Evolutionary conservation across 2,113 vertebrate genomes (phyloP), one percentile per base, ranked within the genome.

Genomic region (Gadus macrocephalus): DNA sequence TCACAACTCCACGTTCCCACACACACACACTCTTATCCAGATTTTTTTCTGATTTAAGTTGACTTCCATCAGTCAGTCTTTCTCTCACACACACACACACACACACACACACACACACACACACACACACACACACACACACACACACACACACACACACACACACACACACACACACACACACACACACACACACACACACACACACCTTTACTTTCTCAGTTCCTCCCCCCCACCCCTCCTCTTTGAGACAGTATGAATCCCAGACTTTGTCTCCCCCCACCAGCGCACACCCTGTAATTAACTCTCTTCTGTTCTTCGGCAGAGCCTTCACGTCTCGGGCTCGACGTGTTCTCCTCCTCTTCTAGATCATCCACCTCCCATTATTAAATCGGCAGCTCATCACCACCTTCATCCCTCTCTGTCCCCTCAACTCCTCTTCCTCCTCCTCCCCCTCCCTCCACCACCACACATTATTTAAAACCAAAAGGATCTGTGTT

Each of bases 401-500:
- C 31, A 31, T 0, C 31, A 31, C 42, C 42, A 11, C 42, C 42
- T 49, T 49, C 42, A 9, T 49, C 12, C 42, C 42, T 49, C 42
- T 14, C 42, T 49, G 7, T 49, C 42, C 42, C 12, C 7, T 14
- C 9, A 9, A 9, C 42, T 9, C 42, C 42, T 8, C 19, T 1
- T 5, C 15, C 35, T 49, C 20, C 62, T 0, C 66, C 59, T 3
- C 20, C n/a, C 15, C 6, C 38, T 3, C 62, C 58, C 66, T 78
- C 15, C 66, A 71, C 80, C 80, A 53, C 67, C 73, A 76, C 77
- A 85, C 81, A 80, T 82, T 82, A 84, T 89, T 89, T 86, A 81
- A 86, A 77, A 84, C 74, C 81, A 65, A 17, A 67, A 81, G 70
- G 80, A 83, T 73, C 78, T 75, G 75, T 69, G 87, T 90, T 91